Base-by-base conservation (phyloP, 2,113 vertebrate genomes). In the Anoplopoma fimbria region DNA sequence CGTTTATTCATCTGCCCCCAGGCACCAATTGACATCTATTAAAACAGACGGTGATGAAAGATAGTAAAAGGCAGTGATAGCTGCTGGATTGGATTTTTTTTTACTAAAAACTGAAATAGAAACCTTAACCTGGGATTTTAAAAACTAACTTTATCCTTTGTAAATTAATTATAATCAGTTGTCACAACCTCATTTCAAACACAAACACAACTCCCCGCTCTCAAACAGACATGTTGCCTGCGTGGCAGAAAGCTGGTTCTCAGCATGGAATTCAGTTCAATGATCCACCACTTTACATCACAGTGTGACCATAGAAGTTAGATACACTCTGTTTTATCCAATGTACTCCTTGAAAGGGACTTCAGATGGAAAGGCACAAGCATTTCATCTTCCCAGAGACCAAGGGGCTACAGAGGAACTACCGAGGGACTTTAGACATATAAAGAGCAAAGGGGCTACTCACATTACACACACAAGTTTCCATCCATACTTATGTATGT, bases 301-400 rank as follows among this genome's bases (percentile, higher is more conserved):
- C 51, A 51, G 8, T 6, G 60, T 57, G 63, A 33, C 45, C 70
- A 10, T 75, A 4, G 47, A 33, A 25, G 60, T 42, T 15, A 45
- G 29, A 14, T 33, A 38, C 40, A 69, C 42, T 13, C 12, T 63
- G 33, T 63, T 63, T 51, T 34, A 69, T 40, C 58, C 6, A 12
- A 36, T 38, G 9, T 45, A 33, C 33, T 27, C 7, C n/a, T 55
- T 8, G 15, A 70, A 57, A 23, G 40, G 55, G 57, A 62, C 65
- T 75, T 78, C 27, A 71, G 55, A 84, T 13, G 47, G 55, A 76
- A 31, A 75, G 29, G 4, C 27, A 23, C 17, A 6, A 65, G 40
- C 9, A 53, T 55, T 80, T 79, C 31, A 70, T 42, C 31, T 65
- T 77, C 68, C 73, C 45, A 58, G 31, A 60, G 29, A 63, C 21